phyloP scores from a whole-genome alignment of 1,140 invertebrate genomes.

The Epicauta chinensis region DNA sequence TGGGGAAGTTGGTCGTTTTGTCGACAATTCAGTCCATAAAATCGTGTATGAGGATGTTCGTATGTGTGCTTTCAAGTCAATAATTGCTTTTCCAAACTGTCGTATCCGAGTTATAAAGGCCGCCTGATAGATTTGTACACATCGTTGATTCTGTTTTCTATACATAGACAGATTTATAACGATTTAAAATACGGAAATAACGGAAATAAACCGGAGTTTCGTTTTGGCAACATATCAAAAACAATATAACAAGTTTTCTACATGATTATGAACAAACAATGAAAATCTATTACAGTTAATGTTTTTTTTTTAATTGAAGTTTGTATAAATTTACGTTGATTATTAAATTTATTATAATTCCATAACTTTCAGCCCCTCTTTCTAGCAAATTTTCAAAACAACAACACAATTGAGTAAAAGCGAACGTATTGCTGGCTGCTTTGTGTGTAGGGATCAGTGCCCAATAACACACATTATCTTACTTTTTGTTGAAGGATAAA shows the following conservation, averaged over 20 bases:
- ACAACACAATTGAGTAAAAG: slow-evolving; percentile 5
- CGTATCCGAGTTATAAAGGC: slow-evolving; percentile 26
- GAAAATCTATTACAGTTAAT: no score
- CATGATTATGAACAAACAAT: no score
- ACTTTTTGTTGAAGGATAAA: slow-evolving; percentile 15
- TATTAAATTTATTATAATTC: no score
- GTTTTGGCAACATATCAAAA: no score
- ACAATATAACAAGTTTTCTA: no score
- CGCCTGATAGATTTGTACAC: slow-evolving; percentile 20
- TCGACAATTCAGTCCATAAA: slow-evolving; percentile 20
- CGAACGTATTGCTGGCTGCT: no score
- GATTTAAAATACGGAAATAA: no score
- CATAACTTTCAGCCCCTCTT: no score
- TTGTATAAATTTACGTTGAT: no score
- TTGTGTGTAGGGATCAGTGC: not conserved
- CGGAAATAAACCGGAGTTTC: no score
- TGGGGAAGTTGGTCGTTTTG: no score
- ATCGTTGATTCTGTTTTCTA: slow-evolving; percentile 22
- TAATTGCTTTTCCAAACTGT: slow-evolving; percentile 27
- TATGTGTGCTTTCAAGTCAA: slow-evolving; percentile 26
- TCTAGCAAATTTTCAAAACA: slow-evolving; percentile 8
- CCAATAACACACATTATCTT: slow-evolving; percentile 20
- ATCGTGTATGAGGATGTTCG: slow-evolving; percentile 19
- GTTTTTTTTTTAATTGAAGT: no score
- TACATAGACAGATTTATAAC: not conserved